Percentiles rank a stretch among this genome's conserved stretches.
phyloP scores from a whole-genome alignment of 2,797 vertebrate species.

The Mastacembelus armatus region DNA sequence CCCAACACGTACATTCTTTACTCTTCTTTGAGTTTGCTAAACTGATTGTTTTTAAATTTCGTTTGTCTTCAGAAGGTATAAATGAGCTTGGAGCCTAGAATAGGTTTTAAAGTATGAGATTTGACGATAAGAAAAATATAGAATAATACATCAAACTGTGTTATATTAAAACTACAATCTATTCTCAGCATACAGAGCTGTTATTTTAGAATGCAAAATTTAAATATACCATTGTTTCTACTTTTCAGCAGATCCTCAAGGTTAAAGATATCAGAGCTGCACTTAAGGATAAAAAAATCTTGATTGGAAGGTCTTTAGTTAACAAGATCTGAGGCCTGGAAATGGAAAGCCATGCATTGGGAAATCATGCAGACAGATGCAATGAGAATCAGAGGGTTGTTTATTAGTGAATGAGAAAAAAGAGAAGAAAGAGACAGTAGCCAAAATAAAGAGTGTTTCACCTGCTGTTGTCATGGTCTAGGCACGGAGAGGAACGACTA shows the following conservation, averaged over 20 bases:
- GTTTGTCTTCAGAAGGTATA: no score
- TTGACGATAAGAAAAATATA: no score
- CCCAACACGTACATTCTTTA: no score
- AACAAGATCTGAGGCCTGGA: conserved; percentile 9
- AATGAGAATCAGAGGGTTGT: conserved; percentile 9
- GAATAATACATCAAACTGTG: no score
- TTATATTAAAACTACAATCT: not conserved
- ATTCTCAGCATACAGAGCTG: not conserved
- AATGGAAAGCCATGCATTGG: conserved; percentile 46
- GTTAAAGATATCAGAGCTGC: conserved; percentile 17
- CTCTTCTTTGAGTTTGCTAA: no score
- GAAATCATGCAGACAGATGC: conserved; percentile 42
- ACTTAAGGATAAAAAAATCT: conserved; percentile 12
- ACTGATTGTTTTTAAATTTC: no score
- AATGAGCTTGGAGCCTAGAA: no score
- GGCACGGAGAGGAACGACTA: conserved; percentile 96
- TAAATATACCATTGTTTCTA: not conserved
- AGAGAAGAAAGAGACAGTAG: conserved; percentile 53
- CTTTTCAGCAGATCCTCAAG: conserved; percentile 1
- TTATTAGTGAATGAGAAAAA: conserved; percentile 25
- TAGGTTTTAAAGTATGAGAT: no score
- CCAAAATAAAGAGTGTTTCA: conserved; percentile 89
- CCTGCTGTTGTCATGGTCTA: conserved; percentile 99
- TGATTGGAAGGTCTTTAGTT: not conserved
- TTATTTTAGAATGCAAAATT: not conserved